Base-by-base conservation (phyloP, 2,888 invertebrate genomes). In the Holacanthella duospinosa region DNA sequence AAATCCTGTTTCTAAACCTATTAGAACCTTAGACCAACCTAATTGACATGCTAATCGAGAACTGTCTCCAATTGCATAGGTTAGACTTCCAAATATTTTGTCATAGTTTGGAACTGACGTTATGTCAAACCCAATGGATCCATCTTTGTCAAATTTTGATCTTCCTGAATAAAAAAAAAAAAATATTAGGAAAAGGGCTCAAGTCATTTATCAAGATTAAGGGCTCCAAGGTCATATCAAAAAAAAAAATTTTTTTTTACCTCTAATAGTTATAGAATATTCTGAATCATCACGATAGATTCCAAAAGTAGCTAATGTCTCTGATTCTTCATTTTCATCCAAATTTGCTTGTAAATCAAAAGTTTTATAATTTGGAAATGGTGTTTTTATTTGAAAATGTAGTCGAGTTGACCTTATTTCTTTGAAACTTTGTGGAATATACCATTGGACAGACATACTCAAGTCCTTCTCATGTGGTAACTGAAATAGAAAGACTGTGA, bases 81-180 rank as follows among this genome's bases (percentile, higher is more conserved):
- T 73, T 48, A 73, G 66, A 62, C 71, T 73, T 58, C 71, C 73
- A 70, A 73, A 73, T 69, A 73, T 72, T 68, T 71, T 73, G 69
- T 73, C 73, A 65, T 69, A 71, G 64, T 67, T 68, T 60, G 69
- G 67, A 66, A 70, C 62, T 53, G 73, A 73, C 58, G 73, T 71
- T 59, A 73, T 62, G 28, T 73, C 73, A 63, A 73, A 71, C 29
- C 71, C 69, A 19, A 73, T 63, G 27, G 71, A 63, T 12, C 73
- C 73, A 54, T 73, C 71, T 61, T 71, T 68, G 62, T 70, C 71
- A 63, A 73, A 71, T 48, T 71, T 61, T 16, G 73, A 71, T 19
- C 71, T 73, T 55, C 73, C 73, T 73, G 53, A 0, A 43, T 24
- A 57, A 56, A 29, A n/a, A n/a, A n/a, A n/a, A n/a, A n/a, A n/a